A percentile compares a stretch with the other conserved stretches of the same genome.
Evolutionary conservation across 2,888 invertebrate genomes (phyloP).

Genomic region (Cataglyphis albicans): DNA sequence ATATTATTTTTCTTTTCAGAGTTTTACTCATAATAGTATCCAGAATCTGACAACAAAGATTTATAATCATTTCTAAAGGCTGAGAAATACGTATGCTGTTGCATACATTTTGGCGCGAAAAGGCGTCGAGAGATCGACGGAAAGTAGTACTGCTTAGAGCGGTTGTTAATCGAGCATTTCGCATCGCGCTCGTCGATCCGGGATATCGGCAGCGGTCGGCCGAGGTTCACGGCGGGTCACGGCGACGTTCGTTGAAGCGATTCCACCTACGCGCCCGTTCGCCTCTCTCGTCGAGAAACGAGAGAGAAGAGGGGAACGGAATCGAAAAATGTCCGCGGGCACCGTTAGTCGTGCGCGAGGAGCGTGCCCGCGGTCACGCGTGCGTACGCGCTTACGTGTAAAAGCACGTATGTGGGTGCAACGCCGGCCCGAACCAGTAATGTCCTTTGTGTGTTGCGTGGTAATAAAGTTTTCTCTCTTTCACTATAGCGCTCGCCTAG

Average conservation of each 20-base stretch:
- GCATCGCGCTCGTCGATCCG: constrained; percentile 75
- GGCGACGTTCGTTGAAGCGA: constrained; percentile 77
- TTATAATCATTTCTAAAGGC: background rate
- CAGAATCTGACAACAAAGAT: background rate
- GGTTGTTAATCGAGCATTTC: constrained; percentile 73
- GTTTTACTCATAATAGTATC: background rate
- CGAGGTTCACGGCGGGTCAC: constrained; percentile 77
- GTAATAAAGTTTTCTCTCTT: constrained; percentile 50
- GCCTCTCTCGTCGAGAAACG: constrained; percentile 20
- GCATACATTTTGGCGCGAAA: background rate
- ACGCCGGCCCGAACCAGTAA: constrained; percentile 62
- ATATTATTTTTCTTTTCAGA: background rate
- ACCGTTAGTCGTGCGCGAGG: constrained; percentile 73
- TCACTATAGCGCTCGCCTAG: background rate
- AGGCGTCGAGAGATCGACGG: constrained; percentile 5
- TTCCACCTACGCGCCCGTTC: constrained; percentile 52
- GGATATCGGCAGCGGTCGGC: constrained; percentile 70
- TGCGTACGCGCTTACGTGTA: constrained; percentile 67
- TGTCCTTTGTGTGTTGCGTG: constrained; percentile 69
- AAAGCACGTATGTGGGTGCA: constrained; percentile 62
- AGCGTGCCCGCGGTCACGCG: constrained; percentile 65
- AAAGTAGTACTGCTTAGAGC: constrained; percentile 16
- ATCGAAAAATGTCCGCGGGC: constrained; percentile 69
- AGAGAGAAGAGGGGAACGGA: constrained; percentile 50
- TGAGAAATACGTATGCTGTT: background rate